These are phyloP conservation scores for Heliothis peltigera DNA, from an alignment of 2,888 invertebrate species.

Conservation along the genomic window DNA sequence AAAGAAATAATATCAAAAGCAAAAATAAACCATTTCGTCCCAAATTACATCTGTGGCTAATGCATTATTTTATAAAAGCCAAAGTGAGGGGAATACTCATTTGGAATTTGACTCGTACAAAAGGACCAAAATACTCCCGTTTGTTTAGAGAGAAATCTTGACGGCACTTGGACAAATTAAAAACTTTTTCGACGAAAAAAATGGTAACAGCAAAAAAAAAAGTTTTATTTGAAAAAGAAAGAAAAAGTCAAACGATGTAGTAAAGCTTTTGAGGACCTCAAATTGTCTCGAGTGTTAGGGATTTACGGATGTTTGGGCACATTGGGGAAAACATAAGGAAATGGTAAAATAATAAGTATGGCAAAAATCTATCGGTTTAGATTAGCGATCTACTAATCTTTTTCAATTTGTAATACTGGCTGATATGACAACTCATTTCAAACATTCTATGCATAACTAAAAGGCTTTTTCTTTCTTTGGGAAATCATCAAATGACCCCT, in stretches of 20 bases:
- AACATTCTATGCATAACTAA: too few relatives aligned
- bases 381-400: neutral
- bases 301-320: constrained; percentile 39
- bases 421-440: neutral
- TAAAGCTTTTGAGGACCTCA: constrained; percentile 54
- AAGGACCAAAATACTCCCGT: constrained; percentile 54
- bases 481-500: too few relatives aligned
- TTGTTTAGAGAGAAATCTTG: constrained; percentile 65
- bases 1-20: constrained; percentile 42
- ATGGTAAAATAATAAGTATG: constrained; percentile 13
- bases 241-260: constrained; percentile 60
- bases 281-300: constrained; percentile 58
- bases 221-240: constrained; percentile 55
- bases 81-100: constrained; percentile 61
- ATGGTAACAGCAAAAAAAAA: constrained; percentile 54
- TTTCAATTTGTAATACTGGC: neutral
- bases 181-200: constrained; percentile 58
- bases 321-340: constrained; percentile 37
- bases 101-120: constrained; percentile 59
- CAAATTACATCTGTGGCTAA: constrained; percentile 56
- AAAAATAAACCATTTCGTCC: constrained; percentile 53
- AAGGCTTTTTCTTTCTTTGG: too few relatives aligned
- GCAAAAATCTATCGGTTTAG: neutral
- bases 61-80: constrained; percentile 60
- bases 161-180: constrained; percentile 65